These are phyloP conservation scores for Plecotus auritus DNA, from an alignment of 2,113 vertebrate species.

Conservation along the genomic window DNA sequence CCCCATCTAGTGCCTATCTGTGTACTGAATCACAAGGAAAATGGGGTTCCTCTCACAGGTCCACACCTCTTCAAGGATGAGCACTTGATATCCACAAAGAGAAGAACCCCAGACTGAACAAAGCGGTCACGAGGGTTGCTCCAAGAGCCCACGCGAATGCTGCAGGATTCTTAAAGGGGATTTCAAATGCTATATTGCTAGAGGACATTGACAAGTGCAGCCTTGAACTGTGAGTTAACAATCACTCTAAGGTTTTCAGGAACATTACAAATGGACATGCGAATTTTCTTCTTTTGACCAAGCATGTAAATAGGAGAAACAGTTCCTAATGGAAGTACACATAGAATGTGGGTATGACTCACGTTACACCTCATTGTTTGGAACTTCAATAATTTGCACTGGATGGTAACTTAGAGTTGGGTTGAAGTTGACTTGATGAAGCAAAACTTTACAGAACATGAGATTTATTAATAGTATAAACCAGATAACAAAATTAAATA, in stretches of 20 bases:
- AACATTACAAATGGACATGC: neutral
- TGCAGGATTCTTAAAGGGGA: neutral
- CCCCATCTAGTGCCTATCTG: neutral
- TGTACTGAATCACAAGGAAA: neutral
- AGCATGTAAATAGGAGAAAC: neutral
- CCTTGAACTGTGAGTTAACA: neutral
- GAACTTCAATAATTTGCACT: neutral
- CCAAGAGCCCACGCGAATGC: neutral
- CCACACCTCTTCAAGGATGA: accelerated
- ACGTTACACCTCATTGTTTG: neutral
- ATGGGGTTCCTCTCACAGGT: neutral
- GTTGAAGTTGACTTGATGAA: neutral
- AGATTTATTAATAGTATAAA: neutral
- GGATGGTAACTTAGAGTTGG: neutral
- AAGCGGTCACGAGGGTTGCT: neutral
- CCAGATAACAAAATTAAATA: neutral
- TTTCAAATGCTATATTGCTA: neutral
- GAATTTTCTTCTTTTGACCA: neutral
- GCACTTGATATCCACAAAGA: neutral
- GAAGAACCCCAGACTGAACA: neutral
- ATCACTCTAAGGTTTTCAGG: neutral
- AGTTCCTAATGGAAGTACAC: neutral
- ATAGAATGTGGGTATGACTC: neutral
- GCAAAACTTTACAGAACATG: neutral
- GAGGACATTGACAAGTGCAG: neutral